Base-by-base conservation (phyloP, 2,797 vertebrate genomes). In the Mergus octosetaceus region DNA sequence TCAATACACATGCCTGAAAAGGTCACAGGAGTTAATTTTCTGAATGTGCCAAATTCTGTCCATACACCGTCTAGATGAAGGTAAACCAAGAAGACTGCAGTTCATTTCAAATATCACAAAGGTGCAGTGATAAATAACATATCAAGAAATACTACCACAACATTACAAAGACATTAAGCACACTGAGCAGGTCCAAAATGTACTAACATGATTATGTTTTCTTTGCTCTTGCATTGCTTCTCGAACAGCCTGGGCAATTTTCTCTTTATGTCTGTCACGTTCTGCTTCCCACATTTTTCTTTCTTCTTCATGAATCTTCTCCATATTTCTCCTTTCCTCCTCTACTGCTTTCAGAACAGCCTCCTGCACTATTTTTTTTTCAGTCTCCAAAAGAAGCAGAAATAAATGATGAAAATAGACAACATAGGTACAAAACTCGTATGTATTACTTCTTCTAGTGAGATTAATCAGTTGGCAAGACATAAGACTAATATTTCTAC, bases 201-300 rank as follows among this genome's bases (percentile, higher is more conserved):
- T 34, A 94, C 97, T 70, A 53, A 98, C 98, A 96, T 98, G 96
- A 79, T 96, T 98, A 77, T 90, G 95, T 57, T 97, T 96, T 45
- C 97, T 97, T 87, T 98, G 97, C 45, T 98, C 97, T 77, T 96
- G 89, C 58, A 98, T 78, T 54, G 97, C 97, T 62, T 97, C 96
- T 60, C 74, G 72, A 90, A 98, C 95, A 41, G 96, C 97, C 76
- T 97, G 95, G 16, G 97, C 84, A 69, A 98, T 85, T 64, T 93
- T 87, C 71, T 97, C 97, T 72, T 97, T 93, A 13, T 98, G 96
- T 86, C 92, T 97, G 16, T 87, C 94, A 66, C 94, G 79, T 80
- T 98, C 97, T 54, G 93, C 94, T 94, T 98, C 97, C 98, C 98
- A 98, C 25, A 93, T 64, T 72, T 97, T 97, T 85, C 96, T 97